A percentile compares a stretch with the other conserved stretches of the same genome.
phyloP scores from a whole-genome alignment of 1,140 invertebrate species.

The Coenobita brevimanus region DNA sequence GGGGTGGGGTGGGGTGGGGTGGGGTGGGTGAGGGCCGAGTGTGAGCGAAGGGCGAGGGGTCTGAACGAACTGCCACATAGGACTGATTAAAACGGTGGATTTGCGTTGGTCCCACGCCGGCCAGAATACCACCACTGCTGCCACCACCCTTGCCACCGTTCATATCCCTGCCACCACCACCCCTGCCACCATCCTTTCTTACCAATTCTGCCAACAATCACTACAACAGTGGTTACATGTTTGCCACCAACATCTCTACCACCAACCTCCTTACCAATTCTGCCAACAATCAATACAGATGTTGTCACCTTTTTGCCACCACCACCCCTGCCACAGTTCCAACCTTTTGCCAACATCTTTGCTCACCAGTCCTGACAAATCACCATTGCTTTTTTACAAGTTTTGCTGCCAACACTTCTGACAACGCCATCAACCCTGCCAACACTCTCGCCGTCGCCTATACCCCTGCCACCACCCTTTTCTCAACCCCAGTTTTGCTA shows the following conservation, averaged over 20 bases:
- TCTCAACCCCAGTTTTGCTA: too few relatives aligned
- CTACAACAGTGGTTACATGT: too few relatives aligned
- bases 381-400: background rate
- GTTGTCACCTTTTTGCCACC: too few relatives aligned
- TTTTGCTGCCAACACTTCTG: background rate
- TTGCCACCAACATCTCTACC: too few relatives aligned
- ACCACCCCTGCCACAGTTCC: background rate
- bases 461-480: too few relatives aligned
- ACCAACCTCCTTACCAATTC: too few relatives aligned
- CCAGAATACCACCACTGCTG: slow-evolving; percentile 52
- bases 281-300: too few relatives aligned
- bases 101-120: slow-evolving; percentile 43
- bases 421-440: too few relatives aligned
- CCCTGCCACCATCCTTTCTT: background rate
- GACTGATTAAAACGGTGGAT: slow-evolving; percentile 61
- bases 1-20: background rate
- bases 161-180: background rate
- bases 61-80: background rate
- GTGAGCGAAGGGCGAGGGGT: background rate
- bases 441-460: too few relatives aligned
- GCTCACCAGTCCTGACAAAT: too few relatives aligned
- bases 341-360: too few relatives aligned
- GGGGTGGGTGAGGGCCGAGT: background rate
- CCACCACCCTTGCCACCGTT: background rate
- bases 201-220: background rate